These are phyloP conservation scores for Parthenolecanium corni DNA, from an alignment of 2,888 invertebrate species.

Conservation along the genomic window DNA sequence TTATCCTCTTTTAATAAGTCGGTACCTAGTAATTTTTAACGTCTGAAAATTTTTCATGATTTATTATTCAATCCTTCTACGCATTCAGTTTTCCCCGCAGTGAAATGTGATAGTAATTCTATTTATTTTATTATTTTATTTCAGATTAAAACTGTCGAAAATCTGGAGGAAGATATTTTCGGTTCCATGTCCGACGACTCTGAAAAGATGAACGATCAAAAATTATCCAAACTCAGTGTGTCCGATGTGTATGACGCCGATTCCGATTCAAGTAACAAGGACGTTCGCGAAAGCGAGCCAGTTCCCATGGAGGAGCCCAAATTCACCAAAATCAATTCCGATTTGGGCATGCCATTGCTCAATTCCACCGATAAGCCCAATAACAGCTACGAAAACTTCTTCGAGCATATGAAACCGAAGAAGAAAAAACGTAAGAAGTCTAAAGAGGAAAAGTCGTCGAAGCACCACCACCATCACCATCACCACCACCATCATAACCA, in stretches of 20 bases:
- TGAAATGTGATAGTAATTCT: too few species aligned
- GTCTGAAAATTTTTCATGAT: too few species aligned
- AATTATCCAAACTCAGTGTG: constrained; percentile 36
- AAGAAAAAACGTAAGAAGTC: constrained; percentile 38
- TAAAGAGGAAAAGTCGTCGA: constrained; percentile 42
- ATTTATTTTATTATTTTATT: not conserved
- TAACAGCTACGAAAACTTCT: constrained; percentile 24
- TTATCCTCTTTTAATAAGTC: too few species aligned
- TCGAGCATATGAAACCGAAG: constrained; percentile 33
- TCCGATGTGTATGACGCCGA: constrained; percentile 44
- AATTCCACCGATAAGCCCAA: constrained; percentile 26
- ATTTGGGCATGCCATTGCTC: constrained; percentile 55
- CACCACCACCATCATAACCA: constrained; percentile 47
- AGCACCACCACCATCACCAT: constrained; percentile 23
- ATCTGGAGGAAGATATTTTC: constrained; percentile 55
- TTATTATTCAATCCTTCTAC: too few species aligned
- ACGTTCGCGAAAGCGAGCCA: constrained; percentile 7
- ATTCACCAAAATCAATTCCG: not conserved
- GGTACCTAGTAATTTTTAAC: too few species aligned
- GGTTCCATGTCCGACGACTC: constrained; percentile 69
- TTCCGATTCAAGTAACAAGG: constrained; percentile 39
- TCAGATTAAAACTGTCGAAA: constrained; percentile 14
- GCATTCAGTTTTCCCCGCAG: too few species aligned
- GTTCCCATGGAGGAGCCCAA: not conserved
- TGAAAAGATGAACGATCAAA: constrained; percentile 32